These are phyloP conservation scores for Porites evermanni DNA, from an alignment of 92 coral and sea anemone genomes.

Conservation along the genomic window DNA sequence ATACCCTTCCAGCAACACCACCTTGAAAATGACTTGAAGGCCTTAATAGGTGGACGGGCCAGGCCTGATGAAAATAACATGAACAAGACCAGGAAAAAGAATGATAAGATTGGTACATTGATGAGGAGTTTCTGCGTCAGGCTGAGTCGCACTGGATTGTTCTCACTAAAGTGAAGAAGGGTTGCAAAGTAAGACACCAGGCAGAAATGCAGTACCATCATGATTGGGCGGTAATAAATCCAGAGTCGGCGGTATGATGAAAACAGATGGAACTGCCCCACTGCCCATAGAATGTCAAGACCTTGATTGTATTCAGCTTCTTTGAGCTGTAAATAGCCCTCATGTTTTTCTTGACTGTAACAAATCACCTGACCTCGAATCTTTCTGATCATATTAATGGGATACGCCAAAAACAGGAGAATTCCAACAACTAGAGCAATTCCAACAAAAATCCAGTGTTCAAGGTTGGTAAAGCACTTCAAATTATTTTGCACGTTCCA, in stretches of 20 bases:
- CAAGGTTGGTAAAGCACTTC: constrained; percentile 77
- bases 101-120: constrained; percentile 63
- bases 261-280: constrained; percentile 97
- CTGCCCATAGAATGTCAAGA: constrained; percentile 98
- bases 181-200: constrained; percentile 76
- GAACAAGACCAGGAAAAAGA: constrained; percentile 73
- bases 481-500: constrained; percentile 90
- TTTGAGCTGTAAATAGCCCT: constrained; percentile 96
- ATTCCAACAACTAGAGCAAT: constrained; percentile 64
- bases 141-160: constrained; percentile 39
- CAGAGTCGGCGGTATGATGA: constrained; percentile 93
- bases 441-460: constrained; percentile 77
- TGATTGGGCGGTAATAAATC: constrained; percentile 93
- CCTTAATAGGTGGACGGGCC: constrained; percentile 79
- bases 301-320: constrained; percentile 99
- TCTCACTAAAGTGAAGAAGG: constrained; percentile 56
- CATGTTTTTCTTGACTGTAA: constrained; percentile 88
- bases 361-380: constrained; percentile 90
- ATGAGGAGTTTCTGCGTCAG: constrained; percentile 53
- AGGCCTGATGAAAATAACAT: constrained; percentile 75
- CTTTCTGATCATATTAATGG: constrained; percentile 88
- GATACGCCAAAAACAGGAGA: constrained; percentile 83
- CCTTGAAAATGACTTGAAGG: constrained; percentile 63
- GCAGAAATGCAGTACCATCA: constrained; percentile 76
- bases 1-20: constrained; percentile 78